Evolutionary conservation across 2,113 vertebrate genomes (phyloP).

Genomic region (Laticauda laticaudata): DNA sequence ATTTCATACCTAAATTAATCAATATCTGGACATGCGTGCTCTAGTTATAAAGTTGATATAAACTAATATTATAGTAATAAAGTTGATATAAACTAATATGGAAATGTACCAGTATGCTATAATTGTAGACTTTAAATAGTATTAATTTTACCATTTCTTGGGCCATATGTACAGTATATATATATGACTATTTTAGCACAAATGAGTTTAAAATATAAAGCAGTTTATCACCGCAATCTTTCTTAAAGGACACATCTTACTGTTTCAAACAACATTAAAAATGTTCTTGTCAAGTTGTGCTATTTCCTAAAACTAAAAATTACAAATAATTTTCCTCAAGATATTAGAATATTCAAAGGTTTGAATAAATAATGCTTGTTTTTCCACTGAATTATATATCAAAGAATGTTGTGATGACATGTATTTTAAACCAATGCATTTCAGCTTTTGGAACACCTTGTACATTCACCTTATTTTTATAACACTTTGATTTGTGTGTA

Average conservation of each 20-base stretch:
- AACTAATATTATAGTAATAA: slow-evolving; percentile 32
- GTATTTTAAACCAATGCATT: slow-evolving; percentile 12
- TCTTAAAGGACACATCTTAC: slow-evolving; percentile 29
- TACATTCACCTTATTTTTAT: slow-evolving; percentile 18
- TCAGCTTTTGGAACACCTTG: slow-evolving; percentile 26
- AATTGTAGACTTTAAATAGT: slow-evolving; percentile 37
- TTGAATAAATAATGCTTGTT: slow-evolving; percentile 58
- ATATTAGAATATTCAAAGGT: slow-evolving; percentile 52
- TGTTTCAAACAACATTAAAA: not conserved
- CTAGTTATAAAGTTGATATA: slow-evolving; percentile 1
- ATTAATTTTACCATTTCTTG: slow-evolving; percentile 17
- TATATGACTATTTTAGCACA: not conserved
- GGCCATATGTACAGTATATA: slow-evolving; percentile 23
- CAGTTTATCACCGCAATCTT: not conserved
- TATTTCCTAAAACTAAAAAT: slow-evolving; percentile 37
- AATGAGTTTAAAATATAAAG: slow-evolving; percentile 38
- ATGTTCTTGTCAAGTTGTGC: slow-evolving; percentile 29
- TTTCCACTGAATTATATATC: slow-evolving; percentile 14
- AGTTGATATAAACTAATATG: slow-evolving; percentile 23
- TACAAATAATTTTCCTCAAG: slow-evolving; percentile 45
- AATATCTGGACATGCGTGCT: not conserved
- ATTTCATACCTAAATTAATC: not conserved
- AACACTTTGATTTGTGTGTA: not conserved
- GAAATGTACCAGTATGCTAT: slow-evolving; percentile 34
- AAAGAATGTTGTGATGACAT: slow-evolving; percentile 50